These are phyloP conservation scores for Belonocnema kinseyi DNA, from an alignment of 1,140 invertebrate species.

Conservation along the genomic window DNA sequence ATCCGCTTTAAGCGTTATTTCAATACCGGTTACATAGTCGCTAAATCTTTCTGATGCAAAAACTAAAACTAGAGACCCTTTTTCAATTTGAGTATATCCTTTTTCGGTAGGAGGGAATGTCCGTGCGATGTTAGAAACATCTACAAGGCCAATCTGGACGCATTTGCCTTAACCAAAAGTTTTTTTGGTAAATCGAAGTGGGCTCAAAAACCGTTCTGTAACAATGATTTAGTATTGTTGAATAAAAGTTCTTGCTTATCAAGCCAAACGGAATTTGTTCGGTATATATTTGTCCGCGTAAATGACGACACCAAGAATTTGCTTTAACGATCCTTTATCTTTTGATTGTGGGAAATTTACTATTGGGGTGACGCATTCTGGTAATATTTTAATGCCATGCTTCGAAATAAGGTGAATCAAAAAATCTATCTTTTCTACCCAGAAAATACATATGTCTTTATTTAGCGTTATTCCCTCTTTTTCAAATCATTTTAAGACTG, in stretches of 20 bases:
- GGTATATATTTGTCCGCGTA: too few relatives aligned
- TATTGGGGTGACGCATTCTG: too few relatives aligned
- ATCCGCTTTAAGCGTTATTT: constrained; percentile 57
- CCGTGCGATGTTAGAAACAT: constrained; percentile 50
- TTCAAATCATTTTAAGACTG: background rate
- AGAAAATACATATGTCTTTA: too few relatives aligned
- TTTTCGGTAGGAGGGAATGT: constrained; percentile 56
- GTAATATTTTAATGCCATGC: too few relatives aligned
- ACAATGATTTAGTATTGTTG: constrained; percentile 29
- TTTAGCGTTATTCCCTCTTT: too few relatives aligned
- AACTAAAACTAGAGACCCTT: constrained; percentile 46
- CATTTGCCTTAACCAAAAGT: constrained; percentile 46
- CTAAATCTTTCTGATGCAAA: constrained; percentile 62
- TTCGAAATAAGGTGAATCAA: too few relatives aligned
- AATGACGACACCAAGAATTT: too few relatives aligned
- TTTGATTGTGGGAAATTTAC: too few relatives aligned
- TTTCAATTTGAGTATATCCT: constrained; percentile 58
- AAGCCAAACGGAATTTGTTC: too few relatives aligned
- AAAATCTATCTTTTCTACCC: too few relatives aligned
- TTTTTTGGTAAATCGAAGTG: constrained; percentile 44
- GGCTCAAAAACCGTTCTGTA: constrained; percentile 36
- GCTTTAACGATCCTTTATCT: too few relatives aligned
- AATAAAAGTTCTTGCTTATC: constrained; percentile 14
- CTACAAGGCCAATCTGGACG: constrained; percentile 45
- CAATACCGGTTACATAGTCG: constrained; percentile 52